Base-by-base conservation (phyloP, 2,888 invertebrate species). In the Horisme vitalbata region DNA sequence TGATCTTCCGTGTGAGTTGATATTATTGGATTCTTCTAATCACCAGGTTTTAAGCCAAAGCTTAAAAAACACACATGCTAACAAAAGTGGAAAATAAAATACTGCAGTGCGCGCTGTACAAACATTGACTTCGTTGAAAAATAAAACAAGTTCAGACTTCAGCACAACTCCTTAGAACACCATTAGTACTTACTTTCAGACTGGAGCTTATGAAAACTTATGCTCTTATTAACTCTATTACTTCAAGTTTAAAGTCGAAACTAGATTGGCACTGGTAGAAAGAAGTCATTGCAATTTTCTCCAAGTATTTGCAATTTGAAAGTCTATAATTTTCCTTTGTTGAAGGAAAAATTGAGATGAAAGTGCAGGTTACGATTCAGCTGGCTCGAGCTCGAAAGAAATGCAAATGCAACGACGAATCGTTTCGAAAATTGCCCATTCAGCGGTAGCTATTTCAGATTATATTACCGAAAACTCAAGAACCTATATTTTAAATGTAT, bases 291-390 rank as follows among this genome's bases (percentile, higher is more conserved):
- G 34, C 44, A 44, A 44, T 53, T 56, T 46, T 39, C 34, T 28
- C 41, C 21, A 32, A 52, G 39, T 37, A 44, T 44, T 45, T 39
- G 32, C 51, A 38, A 45, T 52, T 47, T 45, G 20, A 34, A 26
- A 45, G 31, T 27, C 46, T 41, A 52, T 47, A 52, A 54, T 52
- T 46, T 52, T 39, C 47, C 36, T 52, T 55, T 52, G 49, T 52
- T 46, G 31, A 37, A 41, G 24, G 31, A 35, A 41, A 34, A 47
- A 52, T 50, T 45, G 45, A 33, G 39, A 53, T 44, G 48, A 49
- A 49, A 49, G 39, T 44, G 38, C 38, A 43, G 35, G 21, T 34
- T 36, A 12, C 21, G 34, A 33, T 38, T 34, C 30, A 39, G 43
- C 38, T 11, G 21, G 24, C 30, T 10, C 13, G 14, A 39, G 26